Base-by-base conservation (phyloP, 2,888 invertebrate species). In the Gnatocerus cornutus region DNA sequence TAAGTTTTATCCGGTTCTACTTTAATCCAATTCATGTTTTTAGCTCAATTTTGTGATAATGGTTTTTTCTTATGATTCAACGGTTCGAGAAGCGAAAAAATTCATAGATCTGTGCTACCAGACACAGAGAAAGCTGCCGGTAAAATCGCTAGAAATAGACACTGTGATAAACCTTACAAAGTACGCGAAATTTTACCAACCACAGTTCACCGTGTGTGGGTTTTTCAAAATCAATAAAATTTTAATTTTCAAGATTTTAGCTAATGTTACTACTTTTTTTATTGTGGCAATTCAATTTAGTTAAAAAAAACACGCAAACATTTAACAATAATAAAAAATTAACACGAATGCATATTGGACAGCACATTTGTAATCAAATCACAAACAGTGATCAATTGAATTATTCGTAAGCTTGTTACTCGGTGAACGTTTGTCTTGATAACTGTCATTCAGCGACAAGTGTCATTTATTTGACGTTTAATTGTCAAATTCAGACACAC, bases 81-180 rank as follows among this genome's bases (percentile, higher is more conserved):
- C 45, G 27, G 14, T 45, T 8, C 6, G 45, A 58, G 29, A 58
- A 45, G 9, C 43, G 1, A 14, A 21, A 29, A 58, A 21, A 30
- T 58, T 58, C 16, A 8, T 45, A n/a, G 58, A 58, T 27, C 43
- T 58, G 21, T 45, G 13, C 12, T 58, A 45, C 29, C 39, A 56
- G 16, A 53, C 33, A 5, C 30, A 53, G 13, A 9, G 7, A 37
- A 14, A 50, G n/a, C 9, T 27, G 3, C 2, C 29, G 6, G 8
- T 10, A 7, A 12, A 30, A 13, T 53, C 52, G 1, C 1, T 12
- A 53, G 14, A 43, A 13, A 43, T 10, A 2, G 7, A 33, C 30
- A 33, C n/a, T 33, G 13, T 33, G n/a, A 12, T 10, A 8, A 43
- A 12, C 10, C 8, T 12, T 5, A 16, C 16, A 16, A 46, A 14